Conservation (phyloP, 2,888 invertebrate genomes). For the Nomada hirtipes region DNA sequence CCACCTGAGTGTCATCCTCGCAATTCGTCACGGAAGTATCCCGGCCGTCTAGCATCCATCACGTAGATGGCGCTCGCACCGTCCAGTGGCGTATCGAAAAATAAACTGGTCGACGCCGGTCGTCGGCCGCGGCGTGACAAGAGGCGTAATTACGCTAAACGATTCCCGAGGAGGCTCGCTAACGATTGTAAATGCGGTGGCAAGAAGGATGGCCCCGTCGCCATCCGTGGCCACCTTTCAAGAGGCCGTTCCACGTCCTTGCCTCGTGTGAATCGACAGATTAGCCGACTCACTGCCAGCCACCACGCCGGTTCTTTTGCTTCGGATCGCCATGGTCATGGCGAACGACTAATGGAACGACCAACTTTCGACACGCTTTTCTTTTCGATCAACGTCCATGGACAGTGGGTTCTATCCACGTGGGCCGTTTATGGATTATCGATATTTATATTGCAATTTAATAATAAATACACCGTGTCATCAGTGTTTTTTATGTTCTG, state of each 20-base stretch:
- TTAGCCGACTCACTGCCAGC: slow-evolving; percentile 69
- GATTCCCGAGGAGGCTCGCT: slow-evolving; percentile 69
- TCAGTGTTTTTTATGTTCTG: too few species aligned
- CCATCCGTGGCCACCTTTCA: slow-evolving; percentile 58
- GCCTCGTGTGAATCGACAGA: slow-evolving; percentile 70
- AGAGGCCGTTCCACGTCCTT: slow-evolving; percentile 73
- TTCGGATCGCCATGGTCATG: slow-evolving; percentile 34
- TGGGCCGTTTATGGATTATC: too few species aligned
- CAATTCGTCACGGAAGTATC: slow-evolving; percentile 60
- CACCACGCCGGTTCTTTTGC: slow-evolving; percentile 38
- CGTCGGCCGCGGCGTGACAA: slow-evolving; percentile 66
- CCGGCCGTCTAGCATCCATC: slow-evolving; percentile 68
- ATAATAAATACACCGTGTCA: too few species aligned
- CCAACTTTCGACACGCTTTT: slow-evolving; percentile 51
- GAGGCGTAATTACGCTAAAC: slow-evolving; percentile 78
- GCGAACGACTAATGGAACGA: slow-evolving; percentile 34
- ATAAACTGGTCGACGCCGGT: slow-evolving; percentile 52
- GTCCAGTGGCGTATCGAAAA: slow-evolving; percentile 42
- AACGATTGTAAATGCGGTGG: slow-evolving; percentile 76
- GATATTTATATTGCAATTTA: too few species aligned
- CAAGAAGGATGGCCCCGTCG: slow-evolving; percentile 57
- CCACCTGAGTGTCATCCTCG: not conserved
- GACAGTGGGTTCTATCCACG: not conserved
- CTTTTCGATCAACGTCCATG: slow-evolving; percentile 3
- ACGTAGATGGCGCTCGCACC: slow-evolving; percentile 41